These are phyloP conservation scores for Oligia latruncula DNA, from an alignment of 2,888 invertebrate genomes.

Conservation along the genomic window DNA sequence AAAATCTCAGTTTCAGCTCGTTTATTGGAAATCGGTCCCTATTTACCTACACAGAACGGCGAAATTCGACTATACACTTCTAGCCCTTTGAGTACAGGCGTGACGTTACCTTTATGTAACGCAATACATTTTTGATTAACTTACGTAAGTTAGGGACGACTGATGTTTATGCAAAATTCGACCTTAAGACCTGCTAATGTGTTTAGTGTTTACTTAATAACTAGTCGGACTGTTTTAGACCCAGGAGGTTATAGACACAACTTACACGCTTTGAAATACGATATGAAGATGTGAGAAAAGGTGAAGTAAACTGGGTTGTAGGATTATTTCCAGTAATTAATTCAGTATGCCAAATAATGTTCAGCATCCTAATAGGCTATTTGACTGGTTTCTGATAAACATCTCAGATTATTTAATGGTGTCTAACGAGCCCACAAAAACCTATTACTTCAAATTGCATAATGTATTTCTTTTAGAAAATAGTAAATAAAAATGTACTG, in stretches of 20 bases:
- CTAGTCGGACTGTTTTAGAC: neutral
- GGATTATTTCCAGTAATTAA: neutral
- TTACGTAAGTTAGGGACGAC: constrained; percentile 4
- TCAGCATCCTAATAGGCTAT: too few relatives aligned
- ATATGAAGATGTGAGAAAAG: constrained; percentile 1
- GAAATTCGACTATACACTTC: neutral
- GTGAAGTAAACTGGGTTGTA: neutral
- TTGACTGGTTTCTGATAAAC: too few relatives aligned
- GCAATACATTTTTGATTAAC: constrained; percentile 10
- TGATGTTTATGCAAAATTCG: neutral
- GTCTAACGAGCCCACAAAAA: too few relatives aligned
- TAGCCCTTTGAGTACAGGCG: neutral
- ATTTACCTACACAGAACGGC: neutral
- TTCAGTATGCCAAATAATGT: too few relatives aligned
- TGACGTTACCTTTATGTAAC: neutral
- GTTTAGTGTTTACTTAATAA: constrained; percentile 21
- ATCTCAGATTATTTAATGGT: too few relatives aligned
- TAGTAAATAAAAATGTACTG: too few relatives aligned
- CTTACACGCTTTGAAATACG: constrained; percentile 15
- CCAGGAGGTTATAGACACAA: constrained; percentile 4
- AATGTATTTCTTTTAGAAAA: too few relatives aligned
- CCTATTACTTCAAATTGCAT: too few relatives aligned
- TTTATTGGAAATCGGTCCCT: neutral
- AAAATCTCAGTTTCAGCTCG: neutral
- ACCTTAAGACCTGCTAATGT: constrained; percentile 39